Conservation (phyloP, 2,113 vertebrate genomes). For the Cochlearius cochlearius region DNA sequence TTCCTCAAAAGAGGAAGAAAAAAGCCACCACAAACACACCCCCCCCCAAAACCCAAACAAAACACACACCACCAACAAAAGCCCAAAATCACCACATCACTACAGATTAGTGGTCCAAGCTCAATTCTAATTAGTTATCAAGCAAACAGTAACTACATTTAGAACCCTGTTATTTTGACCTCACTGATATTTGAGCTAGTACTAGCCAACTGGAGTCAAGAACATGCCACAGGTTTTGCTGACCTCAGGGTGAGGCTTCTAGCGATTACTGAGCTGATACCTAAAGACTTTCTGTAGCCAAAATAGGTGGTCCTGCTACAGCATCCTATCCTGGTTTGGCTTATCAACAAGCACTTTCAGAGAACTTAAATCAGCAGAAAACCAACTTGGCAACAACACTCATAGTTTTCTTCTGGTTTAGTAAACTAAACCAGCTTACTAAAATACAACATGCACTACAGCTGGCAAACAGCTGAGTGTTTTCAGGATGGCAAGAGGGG, state of each 20-base stretch:
- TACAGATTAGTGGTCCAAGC: neutral
- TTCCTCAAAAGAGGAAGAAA: neutral
- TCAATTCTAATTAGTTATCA: neutral
- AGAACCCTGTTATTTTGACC: neutral
- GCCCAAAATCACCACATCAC: rapidly evolving
- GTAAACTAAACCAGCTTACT: neutral
- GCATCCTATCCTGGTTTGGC: neutral
- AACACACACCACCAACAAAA: neutral
- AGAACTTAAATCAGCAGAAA: neutral
- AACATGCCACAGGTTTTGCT: neutral
- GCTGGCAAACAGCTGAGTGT: neutral
- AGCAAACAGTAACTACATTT: neutral
- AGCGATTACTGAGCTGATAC: neutral
- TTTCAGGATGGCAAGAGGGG: neutral
- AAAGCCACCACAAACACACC: no score
- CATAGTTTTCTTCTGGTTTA: neutral
- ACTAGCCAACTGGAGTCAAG: neutral
- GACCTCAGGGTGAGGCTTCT: neutral
- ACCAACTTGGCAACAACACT: neutral
- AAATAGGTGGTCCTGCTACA: neutral
- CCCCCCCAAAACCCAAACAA: neutral
- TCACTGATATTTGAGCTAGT: neutral
- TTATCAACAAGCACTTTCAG: neutral
- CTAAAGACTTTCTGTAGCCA: neutral
- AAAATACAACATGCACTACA: neutral